Base-by-base conservation (phyloP, 2,113 vertebrate genomes). In the Lophius piscatorius region DNA sequence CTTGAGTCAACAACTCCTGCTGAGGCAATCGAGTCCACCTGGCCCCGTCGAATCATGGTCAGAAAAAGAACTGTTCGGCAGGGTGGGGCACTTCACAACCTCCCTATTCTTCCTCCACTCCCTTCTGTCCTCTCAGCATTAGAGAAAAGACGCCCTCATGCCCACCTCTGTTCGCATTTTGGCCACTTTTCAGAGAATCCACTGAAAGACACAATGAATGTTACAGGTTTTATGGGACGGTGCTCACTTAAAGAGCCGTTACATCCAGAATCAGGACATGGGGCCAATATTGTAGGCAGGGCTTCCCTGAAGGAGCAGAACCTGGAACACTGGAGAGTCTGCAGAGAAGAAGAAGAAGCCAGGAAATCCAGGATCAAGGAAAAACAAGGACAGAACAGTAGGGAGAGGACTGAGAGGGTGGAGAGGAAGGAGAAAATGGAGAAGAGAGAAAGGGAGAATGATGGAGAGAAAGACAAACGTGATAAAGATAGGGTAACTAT, bases 91-190 rank as follows among this genome's bases (percentile, higher is more conserved):
- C 65, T 91, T 35, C 91, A 92, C 67, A 92, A 92, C 51, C 88
- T 92, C 18, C 91, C 91, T 2, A 91, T 92, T 31, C 90, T 92
- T 4, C 91, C 91, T 0, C 91, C 91, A 1, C 82, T 92, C 21
- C 91, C 91, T 9, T 86, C 91, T 14, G 78, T 92, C 1, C 81
- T 90, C 9, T 85, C 85, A 29, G 85, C 88, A 1, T 47, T 87
- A 1, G 89, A 91, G 55, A 90, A 89, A 60, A 86, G 91, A 34
- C 80, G 82, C 5, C 84, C 85, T 0, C 70, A 63, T 24, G 54
- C 20, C 42, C 82, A 40, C 14, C 73, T 78, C 20, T 80, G 77
- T n/a, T 69, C 69, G 4, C 85, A 72, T 4, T 59, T 70, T 55
- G 81, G 83, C 13, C 87, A 88, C n/a, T 84, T 79, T 13, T 86